Conservation (phyloP, 2,113 vertebrate genomes). For the Caracal caracal region DNA sequence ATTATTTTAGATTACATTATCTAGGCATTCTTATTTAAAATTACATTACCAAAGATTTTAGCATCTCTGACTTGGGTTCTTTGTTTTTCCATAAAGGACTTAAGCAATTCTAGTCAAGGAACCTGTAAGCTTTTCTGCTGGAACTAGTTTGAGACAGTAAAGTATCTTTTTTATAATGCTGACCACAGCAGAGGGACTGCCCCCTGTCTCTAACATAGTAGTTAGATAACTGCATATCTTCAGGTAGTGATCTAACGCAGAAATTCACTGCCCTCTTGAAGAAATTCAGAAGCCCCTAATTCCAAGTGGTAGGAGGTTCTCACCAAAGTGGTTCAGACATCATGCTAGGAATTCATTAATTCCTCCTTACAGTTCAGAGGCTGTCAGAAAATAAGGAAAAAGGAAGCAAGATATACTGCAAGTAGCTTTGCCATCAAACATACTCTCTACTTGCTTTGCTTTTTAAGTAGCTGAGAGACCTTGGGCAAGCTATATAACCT, state of each 20-base stretch:
- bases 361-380: not conserved
- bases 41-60: constrained; percentile 11
- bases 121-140: constrained; percentile 5
- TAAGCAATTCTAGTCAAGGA: not conserved
- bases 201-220: not conserved
- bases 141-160: constrained; percentile 35
- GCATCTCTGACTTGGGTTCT: not conserved
- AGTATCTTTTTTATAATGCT: constrained; percentile 21
- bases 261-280: not conserved
- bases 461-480: not conserved
- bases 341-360: not conserved
- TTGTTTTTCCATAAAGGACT: constrained; percentile 43
- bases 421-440: not conserved
- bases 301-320: not conserved
- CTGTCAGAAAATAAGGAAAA: not conserved
- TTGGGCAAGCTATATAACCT: not conserved
- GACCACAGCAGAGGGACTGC: not conserved
- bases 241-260: not conserved
- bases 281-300: not conserved
- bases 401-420: not conserved
- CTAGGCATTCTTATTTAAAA: constrained; percentile 34
- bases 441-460: not conserved
- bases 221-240: not conserved
- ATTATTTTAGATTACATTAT: constrained; percentile 27
- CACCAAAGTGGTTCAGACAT: not conserved